Evolutionary conservation across 92 coral and sea anemone species (phyloP), one percentile per base, ranked within the genome.

Genomic region (Scolanthus callimorphus): DNA sequence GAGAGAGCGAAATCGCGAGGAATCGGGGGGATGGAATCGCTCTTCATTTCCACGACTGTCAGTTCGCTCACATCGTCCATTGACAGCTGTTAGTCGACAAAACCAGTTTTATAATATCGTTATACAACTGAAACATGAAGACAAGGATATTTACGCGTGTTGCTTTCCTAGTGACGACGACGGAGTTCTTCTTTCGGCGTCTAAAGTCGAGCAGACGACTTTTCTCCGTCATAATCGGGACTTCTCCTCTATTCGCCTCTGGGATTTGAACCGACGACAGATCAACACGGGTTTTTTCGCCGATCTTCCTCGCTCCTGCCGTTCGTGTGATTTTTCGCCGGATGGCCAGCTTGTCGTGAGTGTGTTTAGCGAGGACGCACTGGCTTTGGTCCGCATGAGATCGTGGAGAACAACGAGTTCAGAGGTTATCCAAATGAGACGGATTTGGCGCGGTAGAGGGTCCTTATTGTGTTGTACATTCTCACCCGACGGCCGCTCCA

Each of bases 371-470:
- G 96, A 88, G 54, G 96, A 88, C 38, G 77, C 96, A 19, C 57
- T 88, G 25, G 96, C 96, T 1, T 43, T 88, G 48, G 96, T 88
- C 31, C 86, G 96, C 44, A 88, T 88, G 96, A 54, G 96, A 21
- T 88, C 96, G 1, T 88, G 96, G 96, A 88, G 82, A 59, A 88
- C 96, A 2, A 88, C 96, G 11, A 88, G 96, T 47, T 88, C 96
- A 19, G 96, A 88, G 53, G 96, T 88, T 25, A 80, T 88, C 55
- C 96, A 88, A 48, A 88, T 88, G 96, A 80, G 85, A 29, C 77
- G 74, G 46, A 77, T 88, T 57, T 88, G 96, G 96, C 90, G 96
- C 25, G 67, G 77, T 57, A 71, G 96, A 11, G 96, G 96, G 27
- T 64, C 76, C 19, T 45, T 88, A 22, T 52, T 88, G 74, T 88